Percentiles rank a stretch among this genome's conserved stretches.
Evolutionary conservation across 2,797 vertebrate species (phyloP).

Genomic region (Allobates femoralis): DNA sequence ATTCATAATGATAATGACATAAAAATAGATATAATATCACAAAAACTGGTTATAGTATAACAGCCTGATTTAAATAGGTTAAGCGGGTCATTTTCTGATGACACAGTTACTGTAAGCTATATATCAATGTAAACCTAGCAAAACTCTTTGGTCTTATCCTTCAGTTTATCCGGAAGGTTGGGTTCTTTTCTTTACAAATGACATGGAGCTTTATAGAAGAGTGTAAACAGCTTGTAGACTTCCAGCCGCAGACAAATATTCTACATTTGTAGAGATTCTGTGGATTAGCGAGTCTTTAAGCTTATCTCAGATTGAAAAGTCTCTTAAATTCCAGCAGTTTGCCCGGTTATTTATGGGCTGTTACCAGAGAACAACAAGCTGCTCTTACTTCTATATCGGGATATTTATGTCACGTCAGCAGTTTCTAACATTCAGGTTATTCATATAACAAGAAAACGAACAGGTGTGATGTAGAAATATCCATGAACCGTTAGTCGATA

Average conservation of each 20-base stretch:
- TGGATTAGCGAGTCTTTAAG: constrained; percentile 58
- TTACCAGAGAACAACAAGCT: constrained; percentile 46
- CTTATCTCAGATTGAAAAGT: constrained; percentile 58
- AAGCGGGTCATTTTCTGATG: too few relatives aligned
- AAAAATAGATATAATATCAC: too few relatives aligned
- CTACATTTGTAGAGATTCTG: constrained; percentile 51
- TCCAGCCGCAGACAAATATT: constrained; percentile 40
- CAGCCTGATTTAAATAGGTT: too few relatives aligned
- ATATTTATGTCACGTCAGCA: not conserved
- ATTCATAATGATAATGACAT: too few relatives aligned
- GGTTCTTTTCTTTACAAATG: constrained; percentile 22
- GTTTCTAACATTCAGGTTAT: not conserved
- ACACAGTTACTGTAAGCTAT: not conserved
- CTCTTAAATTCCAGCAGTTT: constrained; percentile 53
- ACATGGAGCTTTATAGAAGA: constrained; percentile 7
- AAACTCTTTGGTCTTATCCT: constrained; percentile 9
- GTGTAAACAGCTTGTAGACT: constrained; percentile 44
- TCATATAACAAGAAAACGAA: not conserved
- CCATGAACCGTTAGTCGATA: not conserved
- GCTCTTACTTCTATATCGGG: not conserved
- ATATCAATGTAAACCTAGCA: not conserved
- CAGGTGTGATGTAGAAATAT: not conserved
- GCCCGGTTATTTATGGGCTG: constrained; percentile 13
- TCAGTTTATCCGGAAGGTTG: constrained; percentile 21
- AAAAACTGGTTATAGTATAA: too few relatives aligned